phyloP scores from a whole-genome alignment of 2,888 invertebrate genomes.

The Erebia epiphron region DNA sequence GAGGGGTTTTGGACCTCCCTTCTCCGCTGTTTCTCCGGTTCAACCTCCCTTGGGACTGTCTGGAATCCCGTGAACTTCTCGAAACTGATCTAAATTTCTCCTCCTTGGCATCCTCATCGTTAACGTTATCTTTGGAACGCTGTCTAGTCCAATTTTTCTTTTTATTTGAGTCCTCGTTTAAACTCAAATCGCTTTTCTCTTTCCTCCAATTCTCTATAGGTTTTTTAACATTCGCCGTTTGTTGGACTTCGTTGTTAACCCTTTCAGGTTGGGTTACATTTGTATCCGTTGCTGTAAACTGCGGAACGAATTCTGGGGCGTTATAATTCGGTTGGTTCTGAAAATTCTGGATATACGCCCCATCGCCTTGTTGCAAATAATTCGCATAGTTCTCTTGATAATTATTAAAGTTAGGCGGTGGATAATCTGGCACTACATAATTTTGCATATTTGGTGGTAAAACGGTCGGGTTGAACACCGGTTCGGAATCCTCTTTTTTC shows the following conservation, averaged over 20 bases:
- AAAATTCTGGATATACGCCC: slow-evolving; percentile 67
- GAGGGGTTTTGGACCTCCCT: slow-evolving; percentile 53
- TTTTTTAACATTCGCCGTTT: slow-evolving; percentile 49
- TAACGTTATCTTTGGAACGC: slow-evolving; percentile 62
- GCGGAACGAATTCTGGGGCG: slow-evolving; percentile 56
- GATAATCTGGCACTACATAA: slow-evolving; percentile 59
- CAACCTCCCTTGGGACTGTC: slow-evolving; percentile 49
- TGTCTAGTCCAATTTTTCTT: slow-evolving; percentile 67
- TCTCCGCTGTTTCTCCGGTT: slow-evolving; percentile 63
- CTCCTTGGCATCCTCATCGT: slow-evolving; percentile 54
- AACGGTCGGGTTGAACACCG: slow-evolving; percentile 62
- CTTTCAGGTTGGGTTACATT: slow-evolving; percentile 51
- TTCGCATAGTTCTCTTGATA: slow-evolving; percentile 55
- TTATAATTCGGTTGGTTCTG: slow-evolving; percentile 51
- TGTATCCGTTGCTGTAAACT: slow-evolving; percentile 42
- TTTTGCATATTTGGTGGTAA: slow-evolving; percentile 55
- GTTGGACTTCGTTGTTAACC: slow-evolving; percentile 67
- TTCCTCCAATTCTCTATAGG: slow-evolving; percentile 71
- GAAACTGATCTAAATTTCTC: slow-evolving; percentile 44
- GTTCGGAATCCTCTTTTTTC: slow-evolving; percentile 61
- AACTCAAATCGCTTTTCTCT: slow-evolving; percentile 54
- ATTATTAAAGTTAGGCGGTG: slow-evolving; percentile 55
- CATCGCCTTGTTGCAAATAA: slow-evolving; percentile 73
- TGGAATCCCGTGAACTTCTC: slow-evolving; percentile 49
- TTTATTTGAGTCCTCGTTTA: slow-evolving; percentile 58